Evolutionary conservation across 1,140 invertebrate genomes (phyloP), one percentile per base, ranked within the genome.

Genomic region (Cotesia typhae): DNA sequence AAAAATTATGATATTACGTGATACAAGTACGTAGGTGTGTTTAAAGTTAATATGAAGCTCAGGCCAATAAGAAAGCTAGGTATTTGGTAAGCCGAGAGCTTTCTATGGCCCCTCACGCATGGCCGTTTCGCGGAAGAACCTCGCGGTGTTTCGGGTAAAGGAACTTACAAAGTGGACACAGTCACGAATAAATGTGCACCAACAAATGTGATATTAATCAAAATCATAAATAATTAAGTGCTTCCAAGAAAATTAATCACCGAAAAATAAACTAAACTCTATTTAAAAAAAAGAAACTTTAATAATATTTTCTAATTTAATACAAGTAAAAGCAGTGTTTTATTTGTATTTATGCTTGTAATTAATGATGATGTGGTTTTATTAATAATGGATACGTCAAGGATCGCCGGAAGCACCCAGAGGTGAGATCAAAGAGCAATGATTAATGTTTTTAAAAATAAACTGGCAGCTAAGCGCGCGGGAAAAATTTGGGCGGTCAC

Each of bases 91-190:
- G 28, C 20, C 35, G 63, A 68, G 66, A 47, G 65, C 65, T 68
- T 61, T 53, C 60, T 71, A 64, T 47, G 38, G 59, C 69, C 38
- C 38, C 67, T 36, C 68, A 70, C 68, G 68, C 68, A 70, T 70
- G 68, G 68, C 59, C 68, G 68, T 63, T 70, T 70, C 59, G 68
- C 41, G 41, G 47, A 70, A 61, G 68, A 35, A 64, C 14, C 68
- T 70, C 67, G 59, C 47, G 57, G 59, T 61, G 35, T 70, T 17
- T 63, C 68, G 47, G 68, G 63, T 60, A 59, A 70, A 53, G 20
- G 57, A 63, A 63, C 37, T 6, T 28, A 63, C 38, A 63, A 63
- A 59, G 57, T 59, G 57, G 57, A 59, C 57, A 59, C 9, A 59
- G 57, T 59, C 57, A 59, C 57, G 20, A 59, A 20, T 59, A 59